Base-by-base conservation (phyloP, 2,888 invertebrate genomes). In the Lycaena phlaeas region DNA sequence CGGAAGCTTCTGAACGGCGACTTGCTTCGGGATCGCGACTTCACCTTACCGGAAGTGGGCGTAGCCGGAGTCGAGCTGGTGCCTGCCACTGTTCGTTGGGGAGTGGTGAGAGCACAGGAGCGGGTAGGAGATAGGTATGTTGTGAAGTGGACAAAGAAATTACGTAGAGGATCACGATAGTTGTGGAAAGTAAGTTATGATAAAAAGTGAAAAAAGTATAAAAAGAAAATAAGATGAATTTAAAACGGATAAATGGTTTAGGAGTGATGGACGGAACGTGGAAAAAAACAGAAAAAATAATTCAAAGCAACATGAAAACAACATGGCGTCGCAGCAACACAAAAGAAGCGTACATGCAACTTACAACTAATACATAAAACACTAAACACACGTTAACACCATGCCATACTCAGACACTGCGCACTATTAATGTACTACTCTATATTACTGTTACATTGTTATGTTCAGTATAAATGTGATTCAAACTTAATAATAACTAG, bases 1-100 rank as follows among this genome's bases (percentile, higher is more conserved):
- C 95, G 89, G 89, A 95, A 95, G 86, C 94, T 95, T 71, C 95
- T 88, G 90, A 96, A 96, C 49, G 96, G 96, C 62, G 95, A 95
- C 87, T 95, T 95, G 87, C 95, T 95, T 64, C 96, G 90, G 59
- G 95, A 94, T 57, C 94, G 90, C 71, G 92, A 90, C 89, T 93
- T 93, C 87, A 88, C 86, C 84, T 88, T 87, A 77, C 88, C 87
- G 70, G 87, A 87, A 51, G 84, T 86, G 42, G 75, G 86, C 57
- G 77, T 81, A 15, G 71, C 70, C 17, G 79, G 75, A 41, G 72
- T 66, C 38, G 78, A 79, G 46, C 81, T 81, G 57, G 82, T 61
- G 11, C 78, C 79, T 44, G 76, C 65, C 46, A 75, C 79, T 82
- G 56, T 53, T 42, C 54, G 58, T 51, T 63, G 48, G 51, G 61